Evolutionary conservation across 2,888 invertebrate species (phyloP), one percentile per base, ranked within the genome.

Genomic region (Lepidocyrtoides sp.): DNA sequence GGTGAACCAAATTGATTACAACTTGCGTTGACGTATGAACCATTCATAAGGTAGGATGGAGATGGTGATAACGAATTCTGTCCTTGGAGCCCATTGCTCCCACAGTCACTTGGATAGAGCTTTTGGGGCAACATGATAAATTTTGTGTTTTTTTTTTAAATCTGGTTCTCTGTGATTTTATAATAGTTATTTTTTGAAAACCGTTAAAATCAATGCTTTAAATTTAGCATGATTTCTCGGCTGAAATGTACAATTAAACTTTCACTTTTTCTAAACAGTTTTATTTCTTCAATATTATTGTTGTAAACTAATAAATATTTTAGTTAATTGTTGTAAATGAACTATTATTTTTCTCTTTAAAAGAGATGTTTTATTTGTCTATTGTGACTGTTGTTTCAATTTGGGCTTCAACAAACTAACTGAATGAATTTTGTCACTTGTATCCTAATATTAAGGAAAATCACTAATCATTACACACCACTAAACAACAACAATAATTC

Each of bases 1-100:
- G 93, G 93, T 8, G 92, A 93, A 10, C 93, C 92, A 66, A 92
- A 93, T 51, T 93, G 93, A n/a, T 81, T 83, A 72, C 93, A 93
- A 84, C 92, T 93, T 26, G 87, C 60, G 32, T 88, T 86, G 12
- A 91, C 93, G 44, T 91, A 92, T 1, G 93, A 82, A 0, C 91
- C 88, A 69, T 90, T 91, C 91, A 94, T 91, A 0, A 93, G 72
- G 60, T 93, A 93, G 8, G 92, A 48, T 26, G 94, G 94, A 44
- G 92, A 91, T 14, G 94, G 93, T 7, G 94, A 93, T 0, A 93
- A 36, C 0, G 93, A 93, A 5, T 91, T 83, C 48, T 92, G 92
- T 63, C 91, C 91, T 66, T 92, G 92, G 57, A 93, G 88, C 41
- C 85, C 72, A 41, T 83, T 84, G 77, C 93, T 92, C 54, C 91